Evolutionary conservation across 2,113 vertebrate genomes (phyloP).

Genomic region (Gallinago paraguaiae): DNA sequence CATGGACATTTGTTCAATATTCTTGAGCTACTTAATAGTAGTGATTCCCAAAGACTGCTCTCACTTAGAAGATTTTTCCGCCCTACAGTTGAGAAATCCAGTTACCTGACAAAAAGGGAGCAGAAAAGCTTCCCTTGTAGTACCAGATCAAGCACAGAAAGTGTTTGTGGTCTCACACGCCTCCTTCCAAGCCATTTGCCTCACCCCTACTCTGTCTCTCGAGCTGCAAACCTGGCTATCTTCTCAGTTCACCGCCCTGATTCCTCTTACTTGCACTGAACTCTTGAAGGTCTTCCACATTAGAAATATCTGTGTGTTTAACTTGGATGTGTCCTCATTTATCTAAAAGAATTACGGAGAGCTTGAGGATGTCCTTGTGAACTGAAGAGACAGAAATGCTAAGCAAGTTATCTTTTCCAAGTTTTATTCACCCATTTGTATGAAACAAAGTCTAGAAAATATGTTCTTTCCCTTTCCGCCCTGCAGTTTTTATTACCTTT

Average conservation of each 20-base stretch:
- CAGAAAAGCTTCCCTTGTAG: background rate
- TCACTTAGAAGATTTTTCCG: background rate
- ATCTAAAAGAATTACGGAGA: background rate
- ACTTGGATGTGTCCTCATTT: background rate
- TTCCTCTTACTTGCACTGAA: background rate
- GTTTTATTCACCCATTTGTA: background rate
- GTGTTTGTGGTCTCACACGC: accelerated
- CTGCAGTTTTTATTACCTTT: background rate
- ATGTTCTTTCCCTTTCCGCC: background rate
- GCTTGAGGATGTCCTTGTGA: background rate
- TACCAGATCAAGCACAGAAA: background rate
- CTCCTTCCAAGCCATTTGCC: background rate
- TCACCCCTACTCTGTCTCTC: background rate
- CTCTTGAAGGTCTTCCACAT: background rate
- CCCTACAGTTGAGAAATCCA: background rate
- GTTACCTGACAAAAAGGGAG: background rate
- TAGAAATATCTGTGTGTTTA: background rate
- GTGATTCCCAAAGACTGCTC: background rate
- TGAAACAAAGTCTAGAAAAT: background rate
- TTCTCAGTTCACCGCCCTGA: background rate
- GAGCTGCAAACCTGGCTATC: background rate
- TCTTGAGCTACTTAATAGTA: background rate
- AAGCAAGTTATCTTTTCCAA: background rate
- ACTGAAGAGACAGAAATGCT: background rate
- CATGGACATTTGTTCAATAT: background rate